phyloP scores from a whole-genome alignment of 2,888 invertebrate genomes.

The Microctonus hyperodae region DNA sequence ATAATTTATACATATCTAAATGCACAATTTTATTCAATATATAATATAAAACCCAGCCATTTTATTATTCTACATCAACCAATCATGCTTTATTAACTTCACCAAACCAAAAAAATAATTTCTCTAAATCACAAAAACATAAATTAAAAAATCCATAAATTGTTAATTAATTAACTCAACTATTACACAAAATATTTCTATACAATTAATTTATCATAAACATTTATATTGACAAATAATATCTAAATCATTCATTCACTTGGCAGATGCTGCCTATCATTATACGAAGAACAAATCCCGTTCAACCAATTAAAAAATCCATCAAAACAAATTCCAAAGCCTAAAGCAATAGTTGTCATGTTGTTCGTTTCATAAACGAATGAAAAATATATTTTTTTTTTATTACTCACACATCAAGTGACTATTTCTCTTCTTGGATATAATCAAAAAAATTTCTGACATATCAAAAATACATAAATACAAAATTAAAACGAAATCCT shows the following conservation, averaged over 20 bases:
- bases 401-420: slow-evolving; percentile 3
- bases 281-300: neutral
- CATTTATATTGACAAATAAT: neutral
- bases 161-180: neutral
- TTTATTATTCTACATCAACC: neutral
- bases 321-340: slow-evolving; percentile 30
- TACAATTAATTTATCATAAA: too few relatives aligned
- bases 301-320: slow-evolving; percentile 24
- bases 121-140: neutral
- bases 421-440: neutral
- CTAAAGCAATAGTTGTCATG: neutral
- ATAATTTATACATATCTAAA: neutral
- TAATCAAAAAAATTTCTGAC: neutral
- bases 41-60: neutral
- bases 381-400: slow-evolving; percentile 10
- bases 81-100: slow-evolving; percentile 12
- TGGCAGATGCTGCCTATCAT: neutral
- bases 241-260: neutral
- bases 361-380: neutral
- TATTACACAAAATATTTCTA: neutral
- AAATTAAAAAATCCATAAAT: neutral
- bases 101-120: neutral
- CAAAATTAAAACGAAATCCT: neutral
- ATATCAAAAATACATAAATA: neutral
- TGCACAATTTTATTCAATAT: neutral